Percentiles rank a stretch among this genome's conserved stretches.
Conservation (phyloP, 2,113 vertebrate genomes). For the Dascyllus trimaculatus region DNA sequence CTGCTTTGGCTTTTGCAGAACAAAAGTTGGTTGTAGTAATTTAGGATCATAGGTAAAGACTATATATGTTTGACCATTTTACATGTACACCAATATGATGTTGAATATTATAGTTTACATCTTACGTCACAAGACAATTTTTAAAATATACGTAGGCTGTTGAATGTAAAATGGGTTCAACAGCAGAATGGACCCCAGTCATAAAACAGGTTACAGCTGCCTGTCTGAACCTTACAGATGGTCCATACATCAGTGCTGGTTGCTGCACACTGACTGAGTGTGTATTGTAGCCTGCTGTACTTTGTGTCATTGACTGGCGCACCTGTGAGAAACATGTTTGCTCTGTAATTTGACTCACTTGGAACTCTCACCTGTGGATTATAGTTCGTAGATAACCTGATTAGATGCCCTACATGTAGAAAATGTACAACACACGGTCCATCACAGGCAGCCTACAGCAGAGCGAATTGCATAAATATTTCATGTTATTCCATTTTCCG, state of each 20-base stretch:
- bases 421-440: conserved; percentile 9
- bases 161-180: conserved; percentile 15
- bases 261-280: neutral
- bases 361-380: conserved; percentile 16
- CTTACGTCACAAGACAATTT: neutral
- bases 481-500: neutral
- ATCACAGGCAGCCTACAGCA: neutral
- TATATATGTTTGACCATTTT: neutral
- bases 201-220: conserved; percentile 40
- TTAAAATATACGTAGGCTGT: neutral
- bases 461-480: neutral
- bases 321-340: conserved; percentile 55
- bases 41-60: neutral
- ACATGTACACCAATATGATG: neutral
- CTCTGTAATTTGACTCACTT: conserved; percentile 52
- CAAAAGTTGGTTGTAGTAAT: neutral
- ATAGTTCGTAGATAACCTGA: conserved; percentile 31
- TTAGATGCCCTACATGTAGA: conserved; percentile 37
- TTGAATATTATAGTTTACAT: conserved; percentile 7
- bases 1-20: neutral
- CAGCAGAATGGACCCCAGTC: neutral
- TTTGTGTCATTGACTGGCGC: conserved; percentile 25
- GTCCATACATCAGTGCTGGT: conserved; percentile 19
- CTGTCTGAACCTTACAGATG: conserved; percentile 14
- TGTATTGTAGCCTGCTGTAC: conserved; percentile 13